A percentile compares a stretch with the other conserved stretches of the same genome.
These are phyloP conservation scores for Glaucidium brasilianum DNA, from an alignment of 2,113 vertebrate species.

Conservation along the genomic window DNA sequence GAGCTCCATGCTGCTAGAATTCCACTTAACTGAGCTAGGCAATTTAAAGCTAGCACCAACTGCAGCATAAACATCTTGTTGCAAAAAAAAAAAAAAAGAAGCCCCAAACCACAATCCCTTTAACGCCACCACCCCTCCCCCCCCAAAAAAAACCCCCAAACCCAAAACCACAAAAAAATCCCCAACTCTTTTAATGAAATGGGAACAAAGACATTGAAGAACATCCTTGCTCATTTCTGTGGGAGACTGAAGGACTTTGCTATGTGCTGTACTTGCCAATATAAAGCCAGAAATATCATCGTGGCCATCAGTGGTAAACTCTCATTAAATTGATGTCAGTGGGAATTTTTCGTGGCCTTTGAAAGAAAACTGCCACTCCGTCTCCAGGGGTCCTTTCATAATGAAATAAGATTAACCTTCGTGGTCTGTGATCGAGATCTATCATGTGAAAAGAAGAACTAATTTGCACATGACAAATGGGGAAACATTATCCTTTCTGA, in stretches of 20 bases:
- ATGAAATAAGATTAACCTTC: background rate
- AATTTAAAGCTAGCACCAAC: background rate
- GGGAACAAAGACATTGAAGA: background rate
- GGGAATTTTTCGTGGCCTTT: background rate
- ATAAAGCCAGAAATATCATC: background rate
- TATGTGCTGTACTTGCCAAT: background rate
- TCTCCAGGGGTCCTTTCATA: background rate
- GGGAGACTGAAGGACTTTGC: background rate
- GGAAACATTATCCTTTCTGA: background rate
- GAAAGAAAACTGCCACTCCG: background rate
- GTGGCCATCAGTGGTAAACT: background rate
- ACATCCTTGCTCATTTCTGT: background rate
- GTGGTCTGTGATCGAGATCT: background rate
- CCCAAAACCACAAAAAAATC: background rate
- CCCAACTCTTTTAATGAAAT: background rate
- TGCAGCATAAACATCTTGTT: background rate
- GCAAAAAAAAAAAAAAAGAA: background rate
- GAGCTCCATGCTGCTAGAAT: background rate
- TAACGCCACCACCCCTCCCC: background rate
- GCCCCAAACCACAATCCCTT: background rate
- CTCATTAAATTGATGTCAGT: background rate
- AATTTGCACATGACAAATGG: background rate
- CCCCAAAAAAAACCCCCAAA: no score
- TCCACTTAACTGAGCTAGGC: background rate
- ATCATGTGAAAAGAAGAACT: background rate